These are phyloP conservation scores for Stichodactyla mertensii DNA, from an alignment of 64 coral and sea anemone genomes.

Conservation along the genomic window DNA sequence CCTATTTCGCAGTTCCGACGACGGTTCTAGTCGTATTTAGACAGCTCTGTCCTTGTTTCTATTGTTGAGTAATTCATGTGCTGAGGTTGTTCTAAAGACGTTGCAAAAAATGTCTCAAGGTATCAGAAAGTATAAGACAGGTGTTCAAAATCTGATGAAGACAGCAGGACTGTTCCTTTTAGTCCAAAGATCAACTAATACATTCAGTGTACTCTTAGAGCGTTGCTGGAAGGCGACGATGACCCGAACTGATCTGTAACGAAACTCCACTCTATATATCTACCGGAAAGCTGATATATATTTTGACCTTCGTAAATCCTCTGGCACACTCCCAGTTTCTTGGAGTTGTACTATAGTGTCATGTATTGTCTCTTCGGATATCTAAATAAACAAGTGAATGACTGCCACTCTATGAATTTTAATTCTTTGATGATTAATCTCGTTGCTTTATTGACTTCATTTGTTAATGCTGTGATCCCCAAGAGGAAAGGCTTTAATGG, in stretches of 20 bases:
- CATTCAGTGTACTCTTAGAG: neutral
- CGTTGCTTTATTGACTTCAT: neutral
- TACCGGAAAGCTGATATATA: neutral
- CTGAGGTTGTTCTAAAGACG: neutral
- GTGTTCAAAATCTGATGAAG: neutral
- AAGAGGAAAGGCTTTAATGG: neutral
- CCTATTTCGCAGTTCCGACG: too few relatives aligned
- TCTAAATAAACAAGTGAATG: neutral
- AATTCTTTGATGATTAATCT: neutral
- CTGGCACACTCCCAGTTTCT: neutral
- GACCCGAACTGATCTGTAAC: neutral
- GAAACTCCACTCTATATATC: neutral
- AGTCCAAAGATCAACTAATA: neutral
- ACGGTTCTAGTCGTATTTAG: too few relatives aligned
- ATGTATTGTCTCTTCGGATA: neutral
- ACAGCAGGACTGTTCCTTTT: neutral
- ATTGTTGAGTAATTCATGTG: neutral
- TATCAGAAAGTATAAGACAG: neutral
- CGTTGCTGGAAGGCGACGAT: neutral
- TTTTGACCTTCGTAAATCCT: neutral
- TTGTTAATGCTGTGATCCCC: neutral
- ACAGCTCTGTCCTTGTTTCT: neutral
- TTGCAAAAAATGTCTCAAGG: too few relatives aligned
- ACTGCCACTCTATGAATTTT: neutral
- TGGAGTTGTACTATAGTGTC: neutral